Evolutionary conservation across 30 jellyfish, hydroid and myxozoan genomes (phyloP).

Genomic region (Turritopsis dohrnii): DNA sequence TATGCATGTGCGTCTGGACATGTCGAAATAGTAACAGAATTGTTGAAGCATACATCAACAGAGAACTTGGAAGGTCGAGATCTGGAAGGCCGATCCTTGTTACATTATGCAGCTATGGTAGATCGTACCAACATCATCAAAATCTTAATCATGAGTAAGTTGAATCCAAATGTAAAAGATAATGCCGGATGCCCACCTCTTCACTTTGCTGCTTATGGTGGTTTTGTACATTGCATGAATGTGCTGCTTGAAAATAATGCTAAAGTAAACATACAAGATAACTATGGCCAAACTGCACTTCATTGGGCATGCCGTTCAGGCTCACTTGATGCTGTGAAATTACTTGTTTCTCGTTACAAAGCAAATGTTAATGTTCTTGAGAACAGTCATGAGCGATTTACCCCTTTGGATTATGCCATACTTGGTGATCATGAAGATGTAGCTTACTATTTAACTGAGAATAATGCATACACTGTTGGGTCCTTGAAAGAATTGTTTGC

Average conservation of each 20-base stretch:
- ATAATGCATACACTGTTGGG: constrained; percentile 82
- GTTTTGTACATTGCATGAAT: constrained; percentile 87
- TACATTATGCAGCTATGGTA: constrained; percentile 95
- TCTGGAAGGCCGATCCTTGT: constrained; percentile 76
- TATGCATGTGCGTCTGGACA: constrained; percentile 96
- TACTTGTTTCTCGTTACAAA: constrained; percentile 49
- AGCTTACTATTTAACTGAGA: constrained; percentile 58
- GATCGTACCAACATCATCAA: constrained; percentile 82
- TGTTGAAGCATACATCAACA: constrained; percentile 45
- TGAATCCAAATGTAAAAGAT: constrained; percentile 63
- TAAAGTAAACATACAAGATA: constrained; percentile 82
- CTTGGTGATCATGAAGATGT: constrained; percentile 88
- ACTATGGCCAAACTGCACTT: constrained; percentile 74
- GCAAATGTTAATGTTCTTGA: constrained; percentile 84
- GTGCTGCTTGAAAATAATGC: constrained; percentile 81
- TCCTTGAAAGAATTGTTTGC: constrained; percentile 91
- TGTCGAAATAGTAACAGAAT: constrained; percentile 53
- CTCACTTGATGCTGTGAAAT: constrained; percentile 88
- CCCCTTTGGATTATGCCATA: constrained; percentile 90
- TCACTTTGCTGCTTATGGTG: constrained; percentile 95
- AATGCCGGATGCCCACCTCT: constrained; percentile 96
- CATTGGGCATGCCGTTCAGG: constrained; percentile 99
- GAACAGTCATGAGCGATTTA: constrained; percentile 61
- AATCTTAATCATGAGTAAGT: constrained; percentile 48
- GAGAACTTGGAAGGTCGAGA: constrained; percentile 48